phyloP scores from a whole-genome alignment of 2,113 vertebrate genomes.

The Apteryx owenii region DNA sequence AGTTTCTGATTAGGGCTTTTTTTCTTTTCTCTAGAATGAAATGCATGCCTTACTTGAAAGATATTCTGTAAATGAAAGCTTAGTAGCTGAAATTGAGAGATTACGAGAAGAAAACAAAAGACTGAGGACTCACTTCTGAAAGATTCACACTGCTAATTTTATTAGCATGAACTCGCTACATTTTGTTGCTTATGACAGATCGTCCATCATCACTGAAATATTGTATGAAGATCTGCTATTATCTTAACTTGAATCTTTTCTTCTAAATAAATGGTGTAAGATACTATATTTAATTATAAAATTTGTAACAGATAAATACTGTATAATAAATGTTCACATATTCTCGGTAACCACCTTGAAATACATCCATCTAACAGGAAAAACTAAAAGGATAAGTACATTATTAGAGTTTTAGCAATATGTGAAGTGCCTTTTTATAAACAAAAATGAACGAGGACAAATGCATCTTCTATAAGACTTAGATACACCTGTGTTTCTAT shows the following conservation, averaged over 20 bases:
- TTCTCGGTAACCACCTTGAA: conserved; percentile 48
- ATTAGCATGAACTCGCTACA: neutral
- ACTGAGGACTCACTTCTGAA: conserved; percentile 90
- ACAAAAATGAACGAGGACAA: conserved; percentile 48
- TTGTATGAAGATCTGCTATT: conserved; percentile 36
- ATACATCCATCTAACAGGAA: neutral
- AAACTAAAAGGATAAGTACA: conserved; percentile 21
- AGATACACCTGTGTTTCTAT: conserved; percentile 41
- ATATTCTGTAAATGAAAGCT: conserved; percentile 92
- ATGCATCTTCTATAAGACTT: conserved; percentile 52
- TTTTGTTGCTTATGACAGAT: conserved; percentile 29
- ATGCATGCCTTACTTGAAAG: conserved; percentile 92
- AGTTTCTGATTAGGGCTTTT: neutral
- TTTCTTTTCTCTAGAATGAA: conserved; percentile 85
- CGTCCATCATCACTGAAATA: conserved; percentile 16
- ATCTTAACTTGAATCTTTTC: neutral
- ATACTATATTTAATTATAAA: conserved; percentile 28
- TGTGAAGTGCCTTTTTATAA: conserved; percentile 77
- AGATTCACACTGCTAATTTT: neutral
- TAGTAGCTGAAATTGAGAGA: conserved; percentile 94
- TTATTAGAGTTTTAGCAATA: conserved; percentile 46
- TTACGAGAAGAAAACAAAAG: conserved; percentile 93
- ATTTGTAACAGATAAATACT: conserved; percentile 10
- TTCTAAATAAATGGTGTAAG: conserved; percentile 42
- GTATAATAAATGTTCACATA: conserved; percentile 35